Conservation (phyloP, 2,888 invertebrate genomes). For the Oscheius sp. region DNA sequence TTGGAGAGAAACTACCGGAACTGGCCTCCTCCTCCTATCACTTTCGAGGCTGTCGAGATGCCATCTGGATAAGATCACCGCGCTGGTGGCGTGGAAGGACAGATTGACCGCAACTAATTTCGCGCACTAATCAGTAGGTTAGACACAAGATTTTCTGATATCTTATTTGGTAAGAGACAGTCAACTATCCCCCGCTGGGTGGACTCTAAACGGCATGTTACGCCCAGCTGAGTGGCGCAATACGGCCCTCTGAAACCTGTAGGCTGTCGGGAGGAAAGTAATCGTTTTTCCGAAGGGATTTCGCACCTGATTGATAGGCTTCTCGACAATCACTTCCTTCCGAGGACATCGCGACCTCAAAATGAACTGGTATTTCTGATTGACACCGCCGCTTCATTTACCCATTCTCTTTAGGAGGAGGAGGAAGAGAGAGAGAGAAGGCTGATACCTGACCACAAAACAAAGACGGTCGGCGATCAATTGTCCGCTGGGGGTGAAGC, state of each 20-base stretch:
- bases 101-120: constrained; percentile 21
- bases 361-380: not conserved
- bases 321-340: constrained; percentile 1
- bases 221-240: constrained; percentile 1
- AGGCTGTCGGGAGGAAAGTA: not conserved
- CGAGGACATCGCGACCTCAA: not conserved
- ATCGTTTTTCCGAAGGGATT: not conserved
- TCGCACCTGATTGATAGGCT: not conserved
- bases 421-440: no score
- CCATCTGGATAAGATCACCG: constrained; percentile 1
- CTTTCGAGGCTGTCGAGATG: no score
- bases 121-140: constrained; percentile 7
- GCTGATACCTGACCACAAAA: no score
- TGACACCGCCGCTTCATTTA: no score
- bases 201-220: constrained; percentile 2
- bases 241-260: not conserved
- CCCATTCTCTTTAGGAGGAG: no score
- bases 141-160: not conserved
- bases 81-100: constrained; percentile 20
- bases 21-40: no score
- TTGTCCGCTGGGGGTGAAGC: no score
- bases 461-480: no score
- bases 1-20: no score
- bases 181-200: not conserved
- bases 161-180: not conserved